Evolutionary conservation across 2,113 vertebrate species (phyloP).

Genomic region (Axis porcinus): DNA sequence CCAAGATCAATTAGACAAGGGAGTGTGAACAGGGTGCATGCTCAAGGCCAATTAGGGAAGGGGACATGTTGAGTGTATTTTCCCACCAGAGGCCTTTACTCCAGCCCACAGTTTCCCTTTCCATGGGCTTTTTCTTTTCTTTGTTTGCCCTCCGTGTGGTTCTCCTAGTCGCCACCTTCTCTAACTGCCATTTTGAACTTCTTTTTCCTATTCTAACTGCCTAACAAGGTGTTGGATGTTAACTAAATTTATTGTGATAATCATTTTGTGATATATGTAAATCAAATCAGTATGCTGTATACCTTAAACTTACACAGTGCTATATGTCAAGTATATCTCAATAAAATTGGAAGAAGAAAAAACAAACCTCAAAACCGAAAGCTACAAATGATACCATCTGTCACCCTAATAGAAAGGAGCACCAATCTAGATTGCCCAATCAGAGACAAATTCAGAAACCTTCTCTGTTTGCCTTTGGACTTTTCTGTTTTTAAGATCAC

Average conservation of each 20-base stretch:
- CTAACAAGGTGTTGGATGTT: not conserved
- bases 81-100: not conserved
- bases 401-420: not conserved
- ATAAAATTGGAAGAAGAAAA: not conserved
- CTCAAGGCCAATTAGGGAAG: not conserved
- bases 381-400: not conserved
- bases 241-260: not conserved
- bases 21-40: not conserved
- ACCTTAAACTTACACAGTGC: not conserved
- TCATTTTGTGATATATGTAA: not conserved
- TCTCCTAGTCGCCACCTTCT: not conserved
- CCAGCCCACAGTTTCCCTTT: not conserved
- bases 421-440: not conserved
- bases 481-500: not conserved
- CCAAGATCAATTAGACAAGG: not conserved
- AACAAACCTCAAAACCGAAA: not conserved
- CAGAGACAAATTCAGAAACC: constrained; percentile 1
- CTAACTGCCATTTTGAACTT: not conserved
- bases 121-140: not conserved
- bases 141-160: not conserved
- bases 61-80: not conserved
- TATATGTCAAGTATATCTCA: not conserved
- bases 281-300: not conserved
- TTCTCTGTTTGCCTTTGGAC: not conserved
- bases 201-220: not conserved